phyloP scores from a whole-genome alignment of 2,113 vertebrate species.

The Sturnus vulgaris region DNA sequence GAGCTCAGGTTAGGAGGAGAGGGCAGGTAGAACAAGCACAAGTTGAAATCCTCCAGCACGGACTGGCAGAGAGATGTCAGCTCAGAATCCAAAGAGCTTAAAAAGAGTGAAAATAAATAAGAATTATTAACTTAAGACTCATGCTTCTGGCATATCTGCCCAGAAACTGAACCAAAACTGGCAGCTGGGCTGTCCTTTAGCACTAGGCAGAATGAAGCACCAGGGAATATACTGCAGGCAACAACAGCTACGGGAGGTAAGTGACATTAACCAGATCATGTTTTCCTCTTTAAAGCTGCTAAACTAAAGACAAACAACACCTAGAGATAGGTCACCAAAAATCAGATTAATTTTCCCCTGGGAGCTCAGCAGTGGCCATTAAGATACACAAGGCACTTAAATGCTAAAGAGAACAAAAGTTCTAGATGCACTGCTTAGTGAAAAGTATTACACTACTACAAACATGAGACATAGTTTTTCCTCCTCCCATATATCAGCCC shows the following conservation, averaged over 20 bases:
- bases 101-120: background rate
- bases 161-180: background rate
- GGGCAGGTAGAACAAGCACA: constrained; percentile 95
- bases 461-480: background rate
- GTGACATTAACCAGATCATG: background rate
- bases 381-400: background rate
- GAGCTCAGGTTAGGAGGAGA: constrained; percentile 72
- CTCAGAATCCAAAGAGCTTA: constrained; percentile 87
- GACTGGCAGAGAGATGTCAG: constrained; percentile 93
- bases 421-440: background rate
- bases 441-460: background rate
- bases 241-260: background rate
- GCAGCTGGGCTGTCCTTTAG: background rate
- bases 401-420: background rate
- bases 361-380: background rate
- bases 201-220: background rate
- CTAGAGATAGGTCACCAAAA: background rate
- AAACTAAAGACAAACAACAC: background rate
- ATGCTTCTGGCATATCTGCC: background rate
- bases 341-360: background rate
- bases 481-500: background rate
- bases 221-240: background rate
- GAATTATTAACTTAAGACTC: background rate
- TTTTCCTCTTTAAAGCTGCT: background rate
- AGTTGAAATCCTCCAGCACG: constrained; percentile 96